Conservation (phyloP, 2,113 vertebrate genomes). For the Lampris incognitus region DNA sequence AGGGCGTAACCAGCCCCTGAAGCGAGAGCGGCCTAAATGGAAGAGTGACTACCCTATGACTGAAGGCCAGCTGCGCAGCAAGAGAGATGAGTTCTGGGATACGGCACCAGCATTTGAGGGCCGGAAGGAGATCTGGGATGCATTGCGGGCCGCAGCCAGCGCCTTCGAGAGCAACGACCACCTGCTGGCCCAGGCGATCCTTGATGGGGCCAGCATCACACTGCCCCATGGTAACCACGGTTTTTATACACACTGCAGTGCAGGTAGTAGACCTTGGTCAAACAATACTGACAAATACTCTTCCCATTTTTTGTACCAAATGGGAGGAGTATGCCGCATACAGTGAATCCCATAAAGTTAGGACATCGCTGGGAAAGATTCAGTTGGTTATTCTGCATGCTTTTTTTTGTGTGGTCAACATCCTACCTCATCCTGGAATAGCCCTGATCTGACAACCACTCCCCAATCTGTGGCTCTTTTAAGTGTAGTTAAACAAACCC, state of each 20-base stretch:
- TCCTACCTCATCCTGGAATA: too few relatives aligned
- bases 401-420: too few relatives aligned
- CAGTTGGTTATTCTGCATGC: too few relatives aligned
- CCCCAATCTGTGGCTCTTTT: too few relatives aligned
- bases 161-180: conserved; percentile 98
- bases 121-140: conserved; percentile 98
- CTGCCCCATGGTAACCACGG: conserved; percentile 90
- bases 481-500: too few relatives aligned
- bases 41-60: conserved; percentile 99
- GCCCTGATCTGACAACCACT: too few relatives aligned
- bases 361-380: too few relatives aligned
- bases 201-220: conserved; percentile 96
- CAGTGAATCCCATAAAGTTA: not conserved
- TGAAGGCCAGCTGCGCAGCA: conserved; percentile 96
- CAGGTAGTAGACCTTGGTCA: not conserved
- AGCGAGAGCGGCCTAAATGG: conserved; percentile 98
- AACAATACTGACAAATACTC: too few relatives aligned
- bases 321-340: not conserved
- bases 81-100: conserved; percentile 98
- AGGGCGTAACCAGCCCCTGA: conserved; percentile 96
- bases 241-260: not conserved
- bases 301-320: not conserved
- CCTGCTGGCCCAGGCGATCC: conserved; percentile 96
- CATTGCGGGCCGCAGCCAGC: conserved; percentile 92
- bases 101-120: conserved; percentile 97